phyloP scores from a whole-genome alignment of 2,888 invertebrate genomes.

The Uloborus plumipes region DNA sequence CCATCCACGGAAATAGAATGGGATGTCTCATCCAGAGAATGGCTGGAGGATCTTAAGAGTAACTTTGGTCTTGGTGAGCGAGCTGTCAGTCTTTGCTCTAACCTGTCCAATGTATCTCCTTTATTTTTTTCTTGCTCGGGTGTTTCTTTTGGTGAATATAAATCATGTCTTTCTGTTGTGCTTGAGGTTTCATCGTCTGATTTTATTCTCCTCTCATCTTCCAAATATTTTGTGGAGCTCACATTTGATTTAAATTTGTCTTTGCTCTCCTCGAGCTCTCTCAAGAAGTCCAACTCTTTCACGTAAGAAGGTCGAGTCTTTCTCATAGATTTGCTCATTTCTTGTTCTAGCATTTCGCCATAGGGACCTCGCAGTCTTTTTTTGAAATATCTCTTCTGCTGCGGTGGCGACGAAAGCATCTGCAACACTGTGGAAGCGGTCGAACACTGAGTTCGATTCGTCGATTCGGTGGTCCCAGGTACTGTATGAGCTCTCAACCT shows the following conservation, averaged over 20 bases:
- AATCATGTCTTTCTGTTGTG: too few species aligned
- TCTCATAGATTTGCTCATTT: conserved; percentile 79
- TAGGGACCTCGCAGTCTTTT: conserved; percentile 82
- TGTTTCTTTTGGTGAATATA: too few species aligned
- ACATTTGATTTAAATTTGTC: too few species aligned
- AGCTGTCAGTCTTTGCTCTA: background rate
- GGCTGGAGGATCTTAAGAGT: conserved; percentile 44
- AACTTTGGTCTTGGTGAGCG: conserved; percentile 24
- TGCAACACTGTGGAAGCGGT: background rate
- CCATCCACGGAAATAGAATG: conserved; percentile 66
- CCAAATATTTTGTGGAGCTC: too few species aligned
- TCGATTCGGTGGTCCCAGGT: conserved; percentile 28
- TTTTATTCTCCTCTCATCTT: too few species aligned
- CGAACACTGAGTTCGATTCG: background rate
- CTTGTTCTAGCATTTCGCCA: conserved; percentile 84
- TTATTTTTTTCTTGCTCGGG: too few species aligned
- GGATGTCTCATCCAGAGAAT: conserved; percentile 75
- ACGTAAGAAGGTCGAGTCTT: conserved; percentile 70
- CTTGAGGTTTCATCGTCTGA: too few species aligned
- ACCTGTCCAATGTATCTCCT: background rate
- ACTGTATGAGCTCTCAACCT: conserved; percentile 46
- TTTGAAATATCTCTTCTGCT: conserved; percentile 78
- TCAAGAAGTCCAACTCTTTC: conserved; percentile 76
- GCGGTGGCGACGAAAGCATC: conserved; percentile 34
- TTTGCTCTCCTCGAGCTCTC: conserved; percentile 69